Conservation (phyloP, 2,113 vertebrate genomes). For the Thomomys bottae region DNA sequence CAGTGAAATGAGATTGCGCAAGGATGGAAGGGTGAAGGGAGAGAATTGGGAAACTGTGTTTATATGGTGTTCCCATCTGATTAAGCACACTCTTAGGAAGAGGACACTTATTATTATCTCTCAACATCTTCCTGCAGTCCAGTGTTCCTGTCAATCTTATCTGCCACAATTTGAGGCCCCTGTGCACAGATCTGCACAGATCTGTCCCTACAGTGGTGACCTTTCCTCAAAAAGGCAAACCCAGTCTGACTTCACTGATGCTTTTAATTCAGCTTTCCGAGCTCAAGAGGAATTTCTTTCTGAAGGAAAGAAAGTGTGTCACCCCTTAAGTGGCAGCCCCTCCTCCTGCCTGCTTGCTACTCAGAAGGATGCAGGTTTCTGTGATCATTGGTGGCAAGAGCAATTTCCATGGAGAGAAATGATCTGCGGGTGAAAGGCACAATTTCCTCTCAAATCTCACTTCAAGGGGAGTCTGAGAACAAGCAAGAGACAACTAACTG, state of each 20-base stretch:
- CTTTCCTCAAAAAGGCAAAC: constrained; percentile 65
- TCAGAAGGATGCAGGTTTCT: background rate
- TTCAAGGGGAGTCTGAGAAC: constrained; percentile 50
- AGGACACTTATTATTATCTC: constrained; percentile 15
- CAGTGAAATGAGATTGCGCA: background rate
- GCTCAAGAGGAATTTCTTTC: constrained; percentile 63
- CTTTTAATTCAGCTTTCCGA: constrained; percentile 60
- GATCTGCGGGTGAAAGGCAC: constrained; percentile 21
- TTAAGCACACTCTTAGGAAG: constrained; percentile 37
- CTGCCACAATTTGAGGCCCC: background rate
- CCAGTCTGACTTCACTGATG: constrained; percentile 50
- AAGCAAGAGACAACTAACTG: background rate
- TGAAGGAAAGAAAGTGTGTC: constrained; percentile 55
- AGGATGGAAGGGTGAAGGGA: background rate
- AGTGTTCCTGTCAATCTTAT: constrained; percentile 42
- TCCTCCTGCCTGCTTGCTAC: constrained; percentile 6
- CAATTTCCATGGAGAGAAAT: constrained; percentile 58
- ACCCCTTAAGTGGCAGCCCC: constrained; percentile 47
- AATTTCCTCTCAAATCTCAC: constrained; percentile 44
- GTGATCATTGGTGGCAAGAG: constrained; percentile 33
- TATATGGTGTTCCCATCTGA: constrained; percentile 38
- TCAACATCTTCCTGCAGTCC: constrained; percentile 2
- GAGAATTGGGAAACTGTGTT: background rate
- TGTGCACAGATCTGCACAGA: background rate
- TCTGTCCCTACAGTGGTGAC: constrained; percentile 41